Evolutionary conservation across 2,888 invertebrate species (phyloP).

Genomic region (Meliscaeva auricollis): DNA sequence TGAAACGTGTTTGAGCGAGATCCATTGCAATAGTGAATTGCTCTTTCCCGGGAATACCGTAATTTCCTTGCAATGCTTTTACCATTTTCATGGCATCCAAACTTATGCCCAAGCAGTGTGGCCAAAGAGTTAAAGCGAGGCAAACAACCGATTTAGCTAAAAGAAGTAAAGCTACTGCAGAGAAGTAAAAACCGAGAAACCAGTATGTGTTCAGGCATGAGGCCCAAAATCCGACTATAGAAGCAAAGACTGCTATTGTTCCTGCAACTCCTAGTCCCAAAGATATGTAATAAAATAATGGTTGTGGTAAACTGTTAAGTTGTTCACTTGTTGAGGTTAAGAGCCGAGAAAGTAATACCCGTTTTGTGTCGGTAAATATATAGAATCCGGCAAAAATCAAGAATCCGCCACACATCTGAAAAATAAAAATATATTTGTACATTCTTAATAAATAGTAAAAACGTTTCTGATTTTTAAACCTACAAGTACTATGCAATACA

Average conservation of each 20-base stretch:
- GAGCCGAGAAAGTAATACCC: constrained; percentile 89
- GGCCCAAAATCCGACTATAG: constrained; percentile 93
- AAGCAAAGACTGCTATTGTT: constrained; percentile 88
- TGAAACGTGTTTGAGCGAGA: constrained; percentile 89
- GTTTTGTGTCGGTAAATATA: constrained; percentile 89
- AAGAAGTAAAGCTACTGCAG: constrained; percentile 88
- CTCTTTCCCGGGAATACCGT: constrained; percentile 90
- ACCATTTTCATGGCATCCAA: constrained; percentile 88
- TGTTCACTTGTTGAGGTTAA: constrained; percentile 86
- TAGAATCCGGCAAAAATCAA: constrained; percentile 90
- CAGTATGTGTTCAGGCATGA: constrained; percentile 90
- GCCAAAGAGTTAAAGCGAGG: constrained; percentile 90
- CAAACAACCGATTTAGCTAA: constrained; percentile 90
- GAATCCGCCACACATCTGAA: constrained; percentile 89
- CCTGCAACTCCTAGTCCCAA: constrained; percentile 89
- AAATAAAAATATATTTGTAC: too few species aligned
- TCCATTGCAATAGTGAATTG: constrained; percentile 92
- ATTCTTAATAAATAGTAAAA: background rate
- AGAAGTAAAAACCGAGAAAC: constrained; percentile 90
- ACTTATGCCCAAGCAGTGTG: constrained; percentile 90
- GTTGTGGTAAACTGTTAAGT: constrained; percentile 87
- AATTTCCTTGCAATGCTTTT: constrained; percentile 89
- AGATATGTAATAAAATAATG: constrained; percentile 91
- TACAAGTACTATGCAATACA: too few species aligned
- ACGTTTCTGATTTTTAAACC: too few species aligned